Evolutionary conservation across 2,113 vertebrate species (phyloP).

Genomic region (Pteronura brasiliensis): DNA sequence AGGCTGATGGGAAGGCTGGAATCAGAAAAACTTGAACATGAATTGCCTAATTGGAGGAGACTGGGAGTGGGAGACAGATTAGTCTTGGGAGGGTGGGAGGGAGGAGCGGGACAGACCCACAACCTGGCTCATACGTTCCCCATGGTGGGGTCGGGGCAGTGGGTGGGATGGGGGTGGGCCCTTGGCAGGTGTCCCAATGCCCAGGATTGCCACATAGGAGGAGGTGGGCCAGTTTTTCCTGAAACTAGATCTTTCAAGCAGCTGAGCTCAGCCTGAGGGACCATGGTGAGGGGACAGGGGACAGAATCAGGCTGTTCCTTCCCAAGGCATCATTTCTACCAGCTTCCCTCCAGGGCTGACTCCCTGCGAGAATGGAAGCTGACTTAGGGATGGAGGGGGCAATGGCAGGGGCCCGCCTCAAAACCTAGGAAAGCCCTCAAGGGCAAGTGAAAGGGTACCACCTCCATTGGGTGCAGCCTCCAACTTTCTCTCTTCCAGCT

Average conservation of each 20-base stretch:
- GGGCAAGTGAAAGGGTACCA: neutral
- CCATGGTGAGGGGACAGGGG: neutral
- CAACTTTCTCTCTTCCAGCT: neutral
- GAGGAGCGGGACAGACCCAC: neutral
- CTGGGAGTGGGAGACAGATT: neutral
- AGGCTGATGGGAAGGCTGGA: neutral
- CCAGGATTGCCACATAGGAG: neutral
- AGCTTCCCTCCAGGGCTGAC: neutral
- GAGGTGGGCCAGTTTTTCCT: slow-evolving; percentile 25
- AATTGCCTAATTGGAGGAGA: slow-evolving; percentile 43
- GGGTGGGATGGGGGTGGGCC: neutral
- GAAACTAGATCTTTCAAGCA: slow-evolving; percentile 53
- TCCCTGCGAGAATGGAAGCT: neutral
- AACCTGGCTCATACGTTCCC: neutral
- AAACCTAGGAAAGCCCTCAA: neutral
- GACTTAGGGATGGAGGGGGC: neutral
- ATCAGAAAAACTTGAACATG: slow-evolving; percentile 24
- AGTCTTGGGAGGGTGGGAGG: neutral
- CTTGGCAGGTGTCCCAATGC: neutral
- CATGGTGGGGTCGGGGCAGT: neutral
- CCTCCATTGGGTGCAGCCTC: neutral
- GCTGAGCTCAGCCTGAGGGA: slow-evolving; percentile 7
- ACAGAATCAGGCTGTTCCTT: neutral
- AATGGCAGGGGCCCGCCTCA: neutral
- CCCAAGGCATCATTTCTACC: neutral